phyloP scores from a whole-genome alignment of 2,113 vertebrate species.

The Raja brachyura region DNA sequence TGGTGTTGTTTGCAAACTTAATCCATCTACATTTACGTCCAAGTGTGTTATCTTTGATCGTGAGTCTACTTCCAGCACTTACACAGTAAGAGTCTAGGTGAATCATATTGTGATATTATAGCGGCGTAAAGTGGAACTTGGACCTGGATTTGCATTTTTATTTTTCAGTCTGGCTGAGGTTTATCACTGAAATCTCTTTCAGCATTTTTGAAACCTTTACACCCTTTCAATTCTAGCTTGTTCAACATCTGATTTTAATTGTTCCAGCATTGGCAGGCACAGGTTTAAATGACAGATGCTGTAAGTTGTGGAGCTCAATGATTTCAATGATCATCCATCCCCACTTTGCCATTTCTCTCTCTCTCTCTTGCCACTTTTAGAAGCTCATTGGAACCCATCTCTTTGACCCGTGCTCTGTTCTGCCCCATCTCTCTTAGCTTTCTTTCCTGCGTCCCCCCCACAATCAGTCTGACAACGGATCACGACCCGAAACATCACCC shows the following conservation, averaged over 20 bases:
- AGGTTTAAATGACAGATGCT: background rate
- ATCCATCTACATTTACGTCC: no score
- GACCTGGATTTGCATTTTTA: background rate
- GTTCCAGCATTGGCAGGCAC: background rate
- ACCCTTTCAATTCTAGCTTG: no score
- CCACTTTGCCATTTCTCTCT: background rate
- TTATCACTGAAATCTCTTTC: background rate
- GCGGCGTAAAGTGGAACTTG: background rate
- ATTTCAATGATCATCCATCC: no score
- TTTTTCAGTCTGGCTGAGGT: background rate
- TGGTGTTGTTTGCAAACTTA: no score
- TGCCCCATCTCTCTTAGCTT: no score
- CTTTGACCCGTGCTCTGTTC: no score
- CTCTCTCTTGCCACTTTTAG: background rate
- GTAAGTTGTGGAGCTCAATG: background rate
- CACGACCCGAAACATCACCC: no score
- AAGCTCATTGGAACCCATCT: background rate
- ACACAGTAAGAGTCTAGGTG: background rate
- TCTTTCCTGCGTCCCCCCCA: no score
- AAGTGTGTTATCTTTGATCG: background rate
- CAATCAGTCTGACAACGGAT: no score
- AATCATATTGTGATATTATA: background rate
- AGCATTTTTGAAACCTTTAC: background rate
- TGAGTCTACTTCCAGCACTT: background rate
- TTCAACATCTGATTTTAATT: background rate